phyloP scores from a whole-genome alignment of 2,888 invertebrate species.

The Mythimna impura region DNA sequence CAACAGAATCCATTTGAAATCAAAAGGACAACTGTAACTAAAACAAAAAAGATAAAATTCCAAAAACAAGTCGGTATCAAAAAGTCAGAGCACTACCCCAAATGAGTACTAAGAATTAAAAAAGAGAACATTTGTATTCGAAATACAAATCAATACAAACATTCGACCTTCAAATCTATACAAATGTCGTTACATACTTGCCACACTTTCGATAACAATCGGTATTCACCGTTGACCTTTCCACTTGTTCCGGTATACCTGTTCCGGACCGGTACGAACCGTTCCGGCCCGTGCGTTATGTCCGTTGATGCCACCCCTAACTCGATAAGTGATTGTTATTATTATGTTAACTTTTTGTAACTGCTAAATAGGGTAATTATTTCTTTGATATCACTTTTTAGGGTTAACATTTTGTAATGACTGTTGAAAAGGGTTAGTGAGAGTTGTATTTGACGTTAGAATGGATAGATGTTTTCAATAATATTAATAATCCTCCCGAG shows the following conservation, averaged over 20 bases:
- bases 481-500: no score
- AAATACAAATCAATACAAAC: neutral
- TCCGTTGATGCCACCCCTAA: conserved; percentile 63
- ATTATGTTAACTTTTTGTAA: conserved; percentile 59
- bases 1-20: neutral
- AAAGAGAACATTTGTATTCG: neutral
- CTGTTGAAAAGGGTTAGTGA: conserved; percentile 8
- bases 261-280: conserved; percentile 69
- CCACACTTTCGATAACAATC: conserved; percentile 56
- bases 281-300: conserved; percentile 71
- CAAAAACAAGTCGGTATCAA: neutral
- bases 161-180: neutral
- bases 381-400: conserved; percentile 13
- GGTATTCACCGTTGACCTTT: conserved; percentile 68
- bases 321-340: conserved; percentile 44
- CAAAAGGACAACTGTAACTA: neutral
- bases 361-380: conserved; percentile 36
- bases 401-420: conserved; percentile 23
- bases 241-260: conserved; percentile 64
- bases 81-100: neutral
- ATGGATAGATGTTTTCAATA: no score
- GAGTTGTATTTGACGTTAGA: neutral
- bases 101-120: no score
- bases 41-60: no score
- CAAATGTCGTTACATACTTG: conserved; percentile 44